Percentiles rank a stretch among this genome's conserved stretches.
Conservation (phyloP, 1,140 invertebrate species). For the Drosophila bocqueti region DNA sequence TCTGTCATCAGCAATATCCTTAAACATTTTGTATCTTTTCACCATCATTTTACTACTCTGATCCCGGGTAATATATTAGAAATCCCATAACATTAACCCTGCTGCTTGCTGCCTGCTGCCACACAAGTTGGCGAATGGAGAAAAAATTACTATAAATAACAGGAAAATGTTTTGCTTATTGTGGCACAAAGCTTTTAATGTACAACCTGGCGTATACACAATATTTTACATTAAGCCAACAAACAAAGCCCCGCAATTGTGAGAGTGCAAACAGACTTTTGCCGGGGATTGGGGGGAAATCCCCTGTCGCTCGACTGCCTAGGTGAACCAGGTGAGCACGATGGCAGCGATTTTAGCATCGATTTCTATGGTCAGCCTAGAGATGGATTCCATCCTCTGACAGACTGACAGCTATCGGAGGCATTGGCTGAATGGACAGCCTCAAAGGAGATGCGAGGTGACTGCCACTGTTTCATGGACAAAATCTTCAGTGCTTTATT, state of each 20-base stretch:
- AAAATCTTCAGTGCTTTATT: conserved; percentile 25
- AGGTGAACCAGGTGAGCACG: conserved; percentile 31
- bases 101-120: background rate
- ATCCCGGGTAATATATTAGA: conserved; percentile 17
- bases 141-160: conserved; percentile 64
- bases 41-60: background rate
- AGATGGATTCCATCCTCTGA: conserved; percentile 23
- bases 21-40: background rate
- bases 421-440: background rate
- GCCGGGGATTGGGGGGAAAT: background rate
- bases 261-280: conserved; percentile 18
- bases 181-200: conserved; percentile 78
- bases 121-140: conserved; percentile 1
- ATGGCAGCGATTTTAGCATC: conserved; percentile 55
- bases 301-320: conserved; percentile 21
- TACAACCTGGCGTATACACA: conserved; percentile 71
- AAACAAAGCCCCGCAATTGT: conserved; percentile 63
- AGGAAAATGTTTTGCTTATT: conserved; percentile 57
- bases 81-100: conserved; percentile 17
- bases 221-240: conserved; percentile 80
- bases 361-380: conserved; percentile 35
- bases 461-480: conserved; percentile 1
- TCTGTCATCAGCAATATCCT: background rate
- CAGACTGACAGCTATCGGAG: conserved; percentile 55
- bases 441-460: conserved; percentile 1